These are phyloP conservation scores for Nomada goodeniana DNA, from an alignment of 2,888 invertebrate species.

Conservation along the genomic window DNA sequence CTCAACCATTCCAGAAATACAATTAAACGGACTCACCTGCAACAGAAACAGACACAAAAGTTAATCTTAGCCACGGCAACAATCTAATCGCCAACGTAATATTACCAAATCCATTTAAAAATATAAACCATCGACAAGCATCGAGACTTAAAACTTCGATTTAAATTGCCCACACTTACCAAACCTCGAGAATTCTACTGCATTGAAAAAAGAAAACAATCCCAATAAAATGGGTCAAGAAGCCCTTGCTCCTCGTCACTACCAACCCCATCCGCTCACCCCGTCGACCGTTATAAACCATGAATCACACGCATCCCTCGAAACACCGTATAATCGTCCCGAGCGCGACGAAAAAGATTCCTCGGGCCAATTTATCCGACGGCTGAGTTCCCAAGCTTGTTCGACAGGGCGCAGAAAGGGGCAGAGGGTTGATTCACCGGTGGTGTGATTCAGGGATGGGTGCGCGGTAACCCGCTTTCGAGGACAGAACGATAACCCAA, in stretches of 20 bases:
- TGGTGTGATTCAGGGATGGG: slow-evolving; percentile 22
- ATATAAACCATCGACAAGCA: not conserved
- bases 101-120: not conserved
- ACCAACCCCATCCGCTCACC: not conserved
- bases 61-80: too few relatives aligned
- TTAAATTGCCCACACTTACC: not conserved
- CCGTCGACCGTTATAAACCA: not conserved
- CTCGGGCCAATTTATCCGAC: slow-evolving; percentile 24
- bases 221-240: slow-evolving; percentile 16
- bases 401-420: not conserved
- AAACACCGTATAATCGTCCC: slow-evolving; percentile 14
- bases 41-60: slow-evolving; percentile 2
- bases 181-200: too few relatives aligned
- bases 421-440: slow-evolving; percentile 48
- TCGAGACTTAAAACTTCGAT: not conserved
- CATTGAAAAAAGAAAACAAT: too few relatives aligned
- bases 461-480: slow-evolving; percentile 64
- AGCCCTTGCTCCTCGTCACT: too few relatives aligned
- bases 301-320: slow-evolving; percentile 20
- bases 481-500: slow-evolving; percentile 68
- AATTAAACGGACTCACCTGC: slow-evolving; percentile 14
- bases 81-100: too few relatives aligned
- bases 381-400: slow-evolving; percentile 15
- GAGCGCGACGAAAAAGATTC: slow-evolving; percentile 23
- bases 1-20: not conserved